Evolutionary conservation across 2,797 vertebrate species (phyloP), one percentile per base, ranked within the genome.

Genomic region (Bufotes viridis): DNA sequence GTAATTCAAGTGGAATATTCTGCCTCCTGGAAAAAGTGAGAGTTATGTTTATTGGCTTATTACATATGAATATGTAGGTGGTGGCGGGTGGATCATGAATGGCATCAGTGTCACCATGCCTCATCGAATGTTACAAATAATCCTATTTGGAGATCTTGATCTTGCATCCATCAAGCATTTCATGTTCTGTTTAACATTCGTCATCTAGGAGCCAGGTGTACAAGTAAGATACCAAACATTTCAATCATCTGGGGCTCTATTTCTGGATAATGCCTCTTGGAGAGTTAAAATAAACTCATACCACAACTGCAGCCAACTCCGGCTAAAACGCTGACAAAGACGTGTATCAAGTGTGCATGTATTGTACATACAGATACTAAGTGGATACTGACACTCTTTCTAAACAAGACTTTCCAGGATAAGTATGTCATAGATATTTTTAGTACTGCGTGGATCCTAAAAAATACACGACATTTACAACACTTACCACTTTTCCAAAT

Each of bases 191-290:
- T 84, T 74, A 84, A 80, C 55, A 79, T 88, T 88, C 76, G 82
- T 88, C 87, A 88, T 79, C 74, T 84, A 29, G 9, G 24, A 72
- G 81, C 87, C 87, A 88, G 87, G 87, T 88, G 82, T 84, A 70
- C 63, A 61, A 88, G 87, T 84, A 67, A 78, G 81, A 69, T 65
- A 55, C 81, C 74, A 61, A 79, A 79, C 82, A 58, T 63, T 83
- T 88, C 87, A 84, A 60, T 88, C 87, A 88, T 79, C 87, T 60
- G 81, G 22, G 65, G 63, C 29, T 79, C 81, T 88, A 84, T 84
- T 88, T 88, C 82, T 57, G 82, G 74, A 88, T 88, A 84, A 70
- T 78, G 87, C 74, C 75, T 88, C 81, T 84, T 24, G 26, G 63
- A 18, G 80, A 78, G 72, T 84, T 79, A 83, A 88, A 84, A 88